These are phyloP conservation scores for Carapus acus DNA, from an alignment of 2,797 vertebrate genomes.

Conservation along the genomic window DNA sequence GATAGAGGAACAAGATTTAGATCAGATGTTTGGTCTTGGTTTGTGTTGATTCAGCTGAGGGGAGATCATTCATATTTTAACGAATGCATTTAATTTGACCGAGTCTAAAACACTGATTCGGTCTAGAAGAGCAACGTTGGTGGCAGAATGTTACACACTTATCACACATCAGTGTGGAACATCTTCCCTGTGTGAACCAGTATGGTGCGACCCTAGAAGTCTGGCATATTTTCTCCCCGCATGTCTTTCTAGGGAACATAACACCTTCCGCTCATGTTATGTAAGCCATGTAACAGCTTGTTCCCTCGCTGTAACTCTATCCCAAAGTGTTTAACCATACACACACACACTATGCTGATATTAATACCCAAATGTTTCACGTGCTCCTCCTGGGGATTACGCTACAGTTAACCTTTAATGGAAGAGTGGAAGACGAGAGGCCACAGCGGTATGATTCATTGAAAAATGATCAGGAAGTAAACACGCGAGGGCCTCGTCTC, in stretches of 20 bases:
- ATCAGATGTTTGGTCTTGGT: no score
- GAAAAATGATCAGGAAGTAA: constrained; percentile 19
- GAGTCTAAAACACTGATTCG: no score
- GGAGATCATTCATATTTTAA: no score
- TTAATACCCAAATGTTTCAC: constrained; percentile 36
- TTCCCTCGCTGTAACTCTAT: constrained; percentile 6
- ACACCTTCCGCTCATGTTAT: constrained; percentile 30
- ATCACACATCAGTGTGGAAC: constrained; percentile 3
- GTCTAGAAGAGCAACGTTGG: no score
- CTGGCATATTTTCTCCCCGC: constrained; percentile 29
- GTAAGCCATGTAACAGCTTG: constrained; percentile 15
- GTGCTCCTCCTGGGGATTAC: constrained; percentile 10
- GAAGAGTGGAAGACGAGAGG: background rate
- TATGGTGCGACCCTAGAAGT: constrained; percentile 9
- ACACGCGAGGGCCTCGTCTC: constrained; percentile 11
- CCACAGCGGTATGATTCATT: background rate
- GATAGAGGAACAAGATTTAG: no score
- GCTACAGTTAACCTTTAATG: background rate
- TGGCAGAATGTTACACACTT: no score
- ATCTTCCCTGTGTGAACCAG: constrained; percentile 5
- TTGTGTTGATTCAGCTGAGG: no score
- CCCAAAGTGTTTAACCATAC: no score
- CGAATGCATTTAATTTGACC: no score
- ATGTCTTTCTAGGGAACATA: constrained; percentile 8
- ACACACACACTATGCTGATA: constrained; percentile 23